These are phyloP conservation scores for Epinotia bilunana DNA, from an alignment of 2,888 invertebrate species.

Conservation along the genomic window DNA sequence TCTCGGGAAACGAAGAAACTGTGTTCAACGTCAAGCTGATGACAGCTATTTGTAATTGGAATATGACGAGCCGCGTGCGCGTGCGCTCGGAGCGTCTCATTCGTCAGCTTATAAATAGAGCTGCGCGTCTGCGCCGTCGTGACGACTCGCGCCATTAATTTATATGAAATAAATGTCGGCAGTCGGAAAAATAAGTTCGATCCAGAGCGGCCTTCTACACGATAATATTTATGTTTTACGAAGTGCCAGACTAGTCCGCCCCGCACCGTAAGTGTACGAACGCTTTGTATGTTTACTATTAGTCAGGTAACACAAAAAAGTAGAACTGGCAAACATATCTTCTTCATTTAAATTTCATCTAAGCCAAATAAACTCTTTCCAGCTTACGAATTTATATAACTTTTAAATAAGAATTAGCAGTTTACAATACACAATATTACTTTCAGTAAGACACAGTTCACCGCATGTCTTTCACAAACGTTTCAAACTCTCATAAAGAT, in stretches of 20 bases:
- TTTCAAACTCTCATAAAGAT: conserved; percentile 75
- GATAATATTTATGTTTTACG: conserved; percentile 84
- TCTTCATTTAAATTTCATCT: conserved; percentile 24
- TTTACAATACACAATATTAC: conserved; percentile 33
- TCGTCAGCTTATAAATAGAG: conserved; percentile 84
- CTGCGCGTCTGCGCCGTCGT: conserved; percentile 82
- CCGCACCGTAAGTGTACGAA: conserved; percentile 68
- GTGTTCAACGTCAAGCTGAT: conserved; percentile 71
- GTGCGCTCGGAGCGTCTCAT: conserved; percentile 82
- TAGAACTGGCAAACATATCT: conserved; percentile 9
- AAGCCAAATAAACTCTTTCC: conserved; percentile 18
- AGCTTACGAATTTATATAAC: background rate
- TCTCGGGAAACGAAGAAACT: conserved; percentile 55
- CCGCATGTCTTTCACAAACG: conserved; percentile 69
- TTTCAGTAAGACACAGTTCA: conserved; percentile 68
- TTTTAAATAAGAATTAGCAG: background rate
- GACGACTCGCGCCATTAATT: conserved; percentile 84
- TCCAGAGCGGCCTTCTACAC: conserved; percentile 79
- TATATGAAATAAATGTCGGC: conserved; percentile 85
- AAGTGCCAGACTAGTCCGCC: conserved; percentile 59
- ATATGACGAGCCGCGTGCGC: conserved; percentile 82
- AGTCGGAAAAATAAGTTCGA: conserved; percentile 83
- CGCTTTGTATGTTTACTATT: conserved; percentile 49
- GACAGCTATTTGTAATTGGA: conserved; percentile 84
- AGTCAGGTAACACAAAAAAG: conserved; percentile 35